Evolutionary conservation across 2,113 vertebrate species (phyloP), one percentile per base, ranked within the genome.

Genomic region (Henicopernis longicauda): DNA sequence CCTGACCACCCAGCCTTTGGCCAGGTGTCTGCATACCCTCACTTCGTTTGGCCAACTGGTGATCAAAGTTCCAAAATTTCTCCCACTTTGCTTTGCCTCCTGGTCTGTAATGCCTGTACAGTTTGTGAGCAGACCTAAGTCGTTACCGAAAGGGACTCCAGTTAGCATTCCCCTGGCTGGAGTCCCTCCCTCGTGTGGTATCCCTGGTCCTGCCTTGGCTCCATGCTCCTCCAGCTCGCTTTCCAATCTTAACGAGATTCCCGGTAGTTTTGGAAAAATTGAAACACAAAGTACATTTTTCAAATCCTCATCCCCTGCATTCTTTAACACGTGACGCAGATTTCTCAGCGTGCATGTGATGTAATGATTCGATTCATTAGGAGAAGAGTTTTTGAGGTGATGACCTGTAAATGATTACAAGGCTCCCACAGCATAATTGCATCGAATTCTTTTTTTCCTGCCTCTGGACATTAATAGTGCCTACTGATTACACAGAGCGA

Each of bases 391-490:
- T 66, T 58, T 0, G 8, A 71, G 87, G 88, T 80, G 85, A 32
- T 90, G 91, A 86, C 93, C 84, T 89, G 79, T 91, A n/a, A 94
- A 73, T 76, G 80, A 91, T 94, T 90, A 62, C 96, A 82, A 47
- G 58, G 73, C 91, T 95, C 79, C 67, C 61, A 38, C 23, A 1
- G 80, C 82, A 69, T 65, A 90, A 95, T 86, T 94, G 95, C 88
- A 40, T 17, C 20, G 36, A 81, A 50, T 73, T 66, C 89, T 81
- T 90, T 96, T 71, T 89, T 63, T 86, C 90, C 82, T 77, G 94
- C 94, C 87, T 94, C 77, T 95, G 94, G 95, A 83, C 85, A 57
- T 89, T 55, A 92, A 79, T 86, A 89, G 93, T 34, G 19, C 71
- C 91, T 69, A 4, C 93, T 93, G 94, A 96, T 96, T 85, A 49